Percentiles rank a stretch among this genome's conserved stretches.
phyloP scores from a whole-genome alignment of 2,113 vertebrate genomes.

The Thamnophis sirtalis region DNA sequence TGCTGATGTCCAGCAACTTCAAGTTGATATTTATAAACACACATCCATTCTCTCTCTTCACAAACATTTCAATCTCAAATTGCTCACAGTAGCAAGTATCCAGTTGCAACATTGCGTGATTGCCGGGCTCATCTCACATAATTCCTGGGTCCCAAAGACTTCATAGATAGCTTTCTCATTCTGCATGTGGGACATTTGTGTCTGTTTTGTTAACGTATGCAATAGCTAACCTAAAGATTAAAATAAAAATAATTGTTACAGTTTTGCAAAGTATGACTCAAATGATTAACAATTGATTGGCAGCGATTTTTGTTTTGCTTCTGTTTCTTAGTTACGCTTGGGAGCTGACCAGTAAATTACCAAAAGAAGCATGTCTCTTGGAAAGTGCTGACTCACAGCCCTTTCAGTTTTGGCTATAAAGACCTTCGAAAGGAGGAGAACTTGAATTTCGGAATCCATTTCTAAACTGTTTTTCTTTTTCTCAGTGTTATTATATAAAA shows the following conservation, averaged over 20 bases:
- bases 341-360: conserved; percentile 9
- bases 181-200: neutral
- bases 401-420: neutral
- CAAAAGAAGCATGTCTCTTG: conserved; percentile 12
- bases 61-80: neutral
- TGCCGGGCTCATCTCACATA: neutral
- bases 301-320: conserved; percentile 20
- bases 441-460: neutral
- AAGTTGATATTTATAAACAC: neutral
- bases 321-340: conserved; percentile 28
- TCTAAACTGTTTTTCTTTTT: neutral
- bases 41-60: neutral
- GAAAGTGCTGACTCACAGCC: conserved; percentile 17
- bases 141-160: neutral
- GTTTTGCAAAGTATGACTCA: neutral
- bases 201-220: neutral
- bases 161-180: neutral
- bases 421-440: neutral
- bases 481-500: neutral
- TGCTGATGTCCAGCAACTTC: neutral
- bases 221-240: neutral
- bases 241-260: conserved; percentile 5
- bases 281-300: conserved; percentile 10
- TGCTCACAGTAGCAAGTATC: neutral
- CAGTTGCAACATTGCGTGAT: neutral